Evolutionary conservation across 1,140 invertebrate genomes (phyloP).

Genomic region (Ooceraea biroi): DNA sequence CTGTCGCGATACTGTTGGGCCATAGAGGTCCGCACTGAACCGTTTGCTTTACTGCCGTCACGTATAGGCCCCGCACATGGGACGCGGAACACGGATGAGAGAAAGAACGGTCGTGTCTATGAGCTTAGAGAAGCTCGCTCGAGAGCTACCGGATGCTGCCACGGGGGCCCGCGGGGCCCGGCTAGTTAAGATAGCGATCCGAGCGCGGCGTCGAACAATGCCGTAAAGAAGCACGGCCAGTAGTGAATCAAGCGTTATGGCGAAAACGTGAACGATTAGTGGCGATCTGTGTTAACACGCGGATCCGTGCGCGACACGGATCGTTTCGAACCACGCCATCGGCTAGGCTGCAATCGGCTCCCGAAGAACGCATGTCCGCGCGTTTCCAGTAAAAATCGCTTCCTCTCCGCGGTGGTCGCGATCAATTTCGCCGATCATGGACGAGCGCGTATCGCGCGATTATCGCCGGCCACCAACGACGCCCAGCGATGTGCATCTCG

Average conservation of each 20-base stretch:
- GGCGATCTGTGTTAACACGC: conserved; percentile 82
- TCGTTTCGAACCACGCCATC: neutral
- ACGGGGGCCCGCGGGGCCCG: conserved; percentile 63
- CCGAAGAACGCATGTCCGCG: no score
- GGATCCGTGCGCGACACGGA: conserved; percentile 56
- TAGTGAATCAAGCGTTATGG: conserved; percentile 83
- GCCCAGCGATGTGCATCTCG: neutral
- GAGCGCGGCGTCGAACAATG: conserved; percentile 80
- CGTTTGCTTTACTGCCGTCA: conserved; percentile 78
- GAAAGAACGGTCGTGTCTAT: conserved; percentile 70
- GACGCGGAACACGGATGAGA: conserved; percentile 63
- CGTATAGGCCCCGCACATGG: conserved; percentile 70
- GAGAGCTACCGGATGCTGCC: conserved; percentile 41
- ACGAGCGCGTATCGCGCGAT: conserved; percentile 33
- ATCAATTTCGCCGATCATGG: conserved; percentile 33
- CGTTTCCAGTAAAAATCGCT: conserved; percentile 35
- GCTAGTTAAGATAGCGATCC: conserved; percentile 84
- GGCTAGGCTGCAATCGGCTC: neutral
- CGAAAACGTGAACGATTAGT: conserved; percentile 86
- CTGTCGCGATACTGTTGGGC: conserved; percentile 17
- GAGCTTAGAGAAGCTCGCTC: conserved; percentile 40
- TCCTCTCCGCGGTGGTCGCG: conserved; percentile 58
- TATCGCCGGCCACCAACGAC: conserved; percentile 67
- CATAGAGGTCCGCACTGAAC: conserved; percentile 41
- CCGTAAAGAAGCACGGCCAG: conserved; percentile 81